Base-by-base conservation (phyloP, 2,888 invertebrate species). In the Electrophaes corylata region DNA sequence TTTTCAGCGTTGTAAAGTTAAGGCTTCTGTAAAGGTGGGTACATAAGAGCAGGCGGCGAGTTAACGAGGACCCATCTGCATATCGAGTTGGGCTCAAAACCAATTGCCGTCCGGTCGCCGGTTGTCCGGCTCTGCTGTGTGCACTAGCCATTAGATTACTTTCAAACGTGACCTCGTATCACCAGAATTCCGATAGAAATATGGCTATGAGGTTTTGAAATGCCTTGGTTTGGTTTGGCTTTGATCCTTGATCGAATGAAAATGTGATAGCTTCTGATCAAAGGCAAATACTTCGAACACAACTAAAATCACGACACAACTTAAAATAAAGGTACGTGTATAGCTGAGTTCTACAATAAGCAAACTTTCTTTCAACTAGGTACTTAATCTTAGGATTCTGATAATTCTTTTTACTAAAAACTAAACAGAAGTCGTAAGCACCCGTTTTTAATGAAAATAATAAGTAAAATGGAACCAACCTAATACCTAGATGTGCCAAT, bases 61-160 rank as follows among this genome's bases (percentile, higher is more conserved):
- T 67, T 72, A 74, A 72, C 71, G 71, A 72, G 64, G 52, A 23
- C 57, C 60, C 69, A 74, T 74, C 71, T 72, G 71, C 74, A 72
- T 74, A 72, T 71, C 66, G 70, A 70, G 60, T 56, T 29, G 39
- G 64, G 64, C 60, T 62, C 59, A 58, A 65, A 65, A 61, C 56
- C 67, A 69, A 72, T 68, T 68, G 71, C 56, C 60, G 44, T 49
- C 40, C 57, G 60, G 58, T 60, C 52, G 50, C 58, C 47, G 53
- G 56, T n/a, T n/a, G n/a, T n/a, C n/a, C n/a, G n/a, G n/a, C n/a
- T n/a, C 16, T 45, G 48, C 52, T 51, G 51, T 66, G 63, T 62
- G 62, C 62, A 52, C 57, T 57, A 37, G 26, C 62, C 60, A 66
- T 66, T 66, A 59, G 59, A 66, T 65, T 66, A 68, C 61, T 65